These are phyloP conservation scores for Cirrhinus mrigala DNA, from an alignment of 2,797 vertebrate species.

Conservation along the genomic window DNA sequence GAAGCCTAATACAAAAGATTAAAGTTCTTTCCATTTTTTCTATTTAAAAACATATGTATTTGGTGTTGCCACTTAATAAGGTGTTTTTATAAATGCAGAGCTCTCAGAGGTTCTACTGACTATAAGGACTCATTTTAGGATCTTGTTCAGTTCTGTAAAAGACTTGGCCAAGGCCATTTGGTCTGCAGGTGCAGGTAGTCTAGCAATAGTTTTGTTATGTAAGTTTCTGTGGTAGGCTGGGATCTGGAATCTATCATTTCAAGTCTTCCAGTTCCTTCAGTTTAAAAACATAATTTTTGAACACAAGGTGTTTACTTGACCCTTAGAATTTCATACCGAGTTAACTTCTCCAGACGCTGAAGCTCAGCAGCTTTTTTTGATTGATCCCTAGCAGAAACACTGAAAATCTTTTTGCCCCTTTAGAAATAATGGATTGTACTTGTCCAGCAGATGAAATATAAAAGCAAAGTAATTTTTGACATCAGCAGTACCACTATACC, in stretches of 20 bases:
- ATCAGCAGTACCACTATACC: conserved; percentile 85
- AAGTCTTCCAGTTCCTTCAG: conserved; percentile 83
- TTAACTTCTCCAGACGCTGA: conserved; percentile 85
- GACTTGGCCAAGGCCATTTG: conserved; percentile 78
- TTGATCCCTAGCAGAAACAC: conserved; percentile 86
- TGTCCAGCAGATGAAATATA: conserved; percentile 84
- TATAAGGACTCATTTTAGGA: conserved; percentile 83
- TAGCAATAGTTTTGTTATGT: conserved; percentile 84
- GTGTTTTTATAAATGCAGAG: conserved; percentile 83
- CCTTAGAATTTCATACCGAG: conserved; percentile 84
- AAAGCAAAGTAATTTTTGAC: conserved; percentile 88
- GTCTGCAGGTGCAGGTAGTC: conserved; percentile 86
- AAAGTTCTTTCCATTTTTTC: not conserved
- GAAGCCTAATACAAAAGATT: not conserved
- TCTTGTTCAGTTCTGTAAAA: conserved; percentile 86
- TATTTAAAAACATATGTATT: not conserved
- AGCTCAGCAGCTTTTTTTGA: conserved; percentile 83
- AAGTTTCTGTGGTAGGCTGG: conserved; percentile 84
- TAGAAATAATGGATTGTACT: conserved; percentile 85
- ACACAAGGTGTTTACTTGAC: conserved; percentile 85
- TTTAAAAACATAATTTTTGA: conserved; percentile 84
- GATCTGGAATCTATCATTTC: conserved; percentile 87
- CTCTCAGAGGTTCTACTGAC: conserved; percentile 83
- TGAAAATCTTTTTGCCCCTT: conserved; percentile 76
- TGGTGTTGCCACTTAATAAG: conserved; percentile 64